phyloP scores from a whole-genome alignment of 2,113 vertebrate genomes.

The Caranx melampygus region DNA sequence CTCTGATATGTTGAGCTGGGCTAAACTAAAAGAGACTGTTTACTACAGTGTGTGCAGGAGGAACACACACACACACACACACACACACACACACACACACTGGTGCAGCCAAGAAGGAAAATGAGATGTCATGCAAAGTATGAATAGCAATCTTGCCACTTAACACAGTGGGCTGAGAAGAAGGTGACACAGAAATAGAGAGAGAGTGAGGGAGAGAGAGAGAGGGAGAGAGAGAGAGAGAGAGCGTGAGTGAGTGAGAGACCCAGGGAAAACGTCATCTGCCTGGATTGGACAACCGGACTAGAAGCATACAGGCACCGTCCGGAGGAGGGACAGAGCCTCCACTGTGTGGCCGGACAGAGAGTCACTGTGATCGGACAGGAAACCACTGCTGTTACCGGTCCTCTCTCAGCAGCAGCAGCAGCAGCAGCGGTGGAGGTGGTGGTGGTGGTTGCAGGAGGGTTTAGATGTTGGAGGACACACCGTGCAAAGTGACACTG shows the following conservation, averaged over 20 bases:
- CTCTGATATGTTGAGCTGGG: constrained; percentile 2
- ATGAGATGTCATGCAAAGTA: not conserved
- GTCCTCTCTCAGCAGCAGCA: not conserved
- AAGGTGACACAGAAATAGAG: not conserved
- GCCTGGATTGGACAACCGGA: constrained; percentile 48
- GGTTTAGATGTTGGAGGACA: constrained; percentile 37
- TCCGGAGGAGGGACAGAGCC: constrained; percentile 55
- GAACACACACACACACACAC: constrained; percentile 2
- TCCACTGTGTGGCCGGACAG: constrained; percentile 58
- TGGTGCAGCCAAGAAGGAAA: not conserved
- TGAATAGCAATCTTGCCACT: not conserved
- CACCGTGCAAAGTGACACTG: constrained; percentile 31
- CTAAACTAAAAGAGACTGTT: not conserved
- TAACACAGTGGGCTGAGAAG: not conserved
- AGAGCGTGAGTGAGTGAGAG: constrained; percentile 31
- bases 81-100: not conserved
- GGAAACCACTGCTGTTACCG: constrained; percentile 5
- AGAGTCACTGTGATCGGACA: constrained; percentile 51
- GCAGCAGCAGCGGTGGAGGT: not conserved
- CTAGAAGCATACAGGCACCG: constrained; percentile 44
- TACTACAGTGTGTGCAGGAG: not conserved
- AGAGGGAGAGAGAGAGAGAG: not conserved
- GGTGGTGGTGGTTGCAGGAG: too few species aligned
- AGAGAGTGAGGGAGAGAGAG: not conserved
- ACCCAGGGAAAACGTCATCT: constrained; percentile 58